These are phyloP conservation scores for Coracopsis vasa DNA, from an alignment of 2,113 vertebrate species.

Conservation along the genomic window DNA sequence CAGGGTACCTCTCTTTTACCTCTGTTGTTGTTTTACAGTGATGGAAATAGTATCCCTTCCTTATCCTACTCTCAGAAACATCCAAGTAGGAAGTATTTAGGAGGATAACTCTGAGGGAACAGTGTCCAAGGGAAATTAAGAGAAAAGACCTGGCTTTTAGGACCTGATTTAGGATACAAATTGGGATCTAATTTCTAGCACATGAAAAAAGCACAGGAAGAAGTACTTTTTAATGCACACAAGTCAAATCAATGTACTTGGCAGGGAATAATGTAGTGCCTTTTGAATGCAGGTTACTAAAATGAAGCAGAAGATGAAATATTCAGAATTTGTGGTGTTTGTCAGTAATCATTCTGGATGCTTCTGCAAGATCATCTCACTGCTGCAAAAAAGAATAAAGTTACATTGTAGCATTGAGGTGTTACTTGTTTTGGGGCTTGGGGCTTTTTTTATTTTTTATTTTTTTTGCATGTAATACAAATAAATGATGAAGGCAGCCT, in stretches of 20 bases:
- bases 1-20: background rate
- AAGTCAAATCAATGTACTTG: background rate
- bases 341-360: background rate
- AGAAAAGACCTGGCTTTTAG: background rate
- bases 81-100: background rate
- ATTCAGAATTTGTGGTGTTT: background rate
- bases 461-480: background rate
- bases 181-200: background rate
- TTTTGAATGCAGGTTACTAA: background rate
- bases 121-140: background rate
- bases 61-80: background rate
- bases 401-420: background rate
- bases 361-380: background rate
- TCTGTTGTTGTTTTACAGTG: background rate
- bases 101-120: background rate
- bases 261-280: background rate
- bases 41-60: background rate
- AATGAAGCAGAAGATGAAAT: background rate
- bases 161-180: background rate
- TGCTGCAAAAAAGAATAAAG: background rate
- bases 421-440: background rate
- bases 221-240: background rate
- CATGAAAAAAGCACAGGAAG: background rate
- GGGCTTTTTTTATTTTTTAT: too few species aligned
- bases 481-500: background rate